Evolutionary conservation across 2,888 invertebrate genomes (phyloP).

Genomic region (Amblyjoppa proteus): DNA sequence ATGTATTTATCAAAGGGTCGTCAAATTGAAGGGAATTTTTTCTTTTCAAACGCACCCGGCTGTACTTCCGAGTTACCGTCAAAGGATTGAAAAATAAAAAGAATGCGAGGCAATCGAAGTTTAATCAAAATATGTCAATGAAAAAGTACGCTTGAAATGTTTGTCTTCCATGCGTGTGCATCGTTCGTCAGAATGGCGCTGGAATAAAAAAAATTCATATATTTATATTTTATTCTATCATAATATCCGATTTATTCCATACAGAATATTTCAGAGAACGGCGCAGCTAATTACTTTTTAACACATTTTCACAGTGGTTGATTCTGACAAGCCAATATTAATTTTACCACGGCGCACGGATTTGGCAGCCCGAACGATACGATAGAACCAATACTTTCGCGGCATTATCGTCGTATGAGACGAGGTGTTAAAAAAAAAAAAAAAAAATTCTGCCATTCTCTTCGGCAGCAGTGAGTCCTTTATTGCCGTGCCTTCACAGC

Average conservation of each 20-base stretch:
- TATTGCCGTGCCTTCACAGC: not conserved
- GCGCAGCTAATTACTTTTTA: not conserved
- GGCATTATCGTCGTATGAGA: not conserved
- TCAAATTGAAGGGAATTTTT: not conserved
- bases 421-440: not conserved
- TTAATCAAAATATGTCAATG: too few species aligned
- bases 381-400: not conserved
- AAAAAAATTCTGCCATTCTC: conserved; percentile 5
- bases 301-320: not conserved
- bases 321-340: not conserved
- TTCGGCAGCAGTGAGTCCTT: not conserved
- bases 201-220: not conserved
- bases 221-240: not conserved
- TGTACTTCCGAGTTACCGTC: too few species aligned
- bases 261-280: not conserved
- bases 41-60: too few species aligned
- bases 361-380: not conserved
- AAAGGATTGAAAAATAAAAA: too few species aligned
- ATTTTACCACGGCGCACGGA: not conserved
- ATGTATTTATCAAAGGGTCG: not conserved
- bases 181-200: not conserved
- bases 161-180: not conserved
- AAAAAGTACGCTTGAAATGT: not conserved
- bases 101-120: too few species aligned
- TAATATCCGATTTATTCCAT: not conserved